These are phyloP conservation scores for Chironomus riparius DNA, from an alignment of 2,888 invertebrate genomes.

Conservation along the genomic window DNA sequence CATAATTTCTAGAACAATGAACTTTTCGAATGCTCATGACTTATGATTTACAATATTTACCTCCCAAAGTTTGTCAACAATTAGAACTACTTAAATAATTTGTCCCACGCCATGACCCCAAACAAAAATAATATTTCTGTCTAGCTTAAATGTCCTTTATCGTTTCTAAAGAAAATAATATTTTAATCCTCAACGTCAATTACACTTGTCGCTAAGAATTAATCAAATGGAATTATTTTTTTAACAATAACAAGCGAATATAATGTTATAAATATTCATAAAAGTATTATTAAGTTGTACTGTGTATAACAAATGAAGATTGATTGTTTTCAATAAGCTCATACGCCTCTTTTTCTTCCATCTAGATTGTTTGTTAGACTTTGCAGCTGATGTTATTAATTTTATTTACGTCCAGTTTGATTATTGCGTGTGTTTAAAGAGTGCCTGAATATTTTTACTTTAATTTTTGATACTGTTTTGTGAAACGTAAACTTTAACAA, in stretches of 20 bases:
- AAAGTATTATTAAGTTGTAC: neutral
- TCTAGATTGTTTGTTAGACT: neutral
- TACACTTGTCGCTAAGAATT: neutral
- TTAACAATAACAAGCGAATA: neutral
- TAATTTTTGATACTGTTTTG: neutral
- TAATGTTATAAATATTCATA: too few species aligned
- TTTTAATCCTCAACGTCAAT: neutral
- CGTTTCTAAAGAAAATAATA: too few species aligned
- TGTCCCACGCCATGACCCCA: too few species aligned
- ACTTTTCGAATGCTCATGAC: too few species aligned
- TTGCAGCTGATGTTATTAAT: too few species aligned
- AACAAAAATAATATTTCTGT: too few species aligned
- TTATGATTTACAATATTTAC: too few species aligned
- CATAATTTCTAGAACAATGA: too few species aligned
- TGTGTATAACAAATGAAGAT: neutral
- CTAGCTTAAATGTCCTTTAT: too few species aligned
- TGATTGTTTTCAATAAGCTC: slow-evolving; percentile 20
- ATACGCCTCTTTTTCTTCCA: neutral
- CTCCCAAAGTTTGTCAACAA: too few species aligned
- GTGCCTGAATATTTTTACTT: neutral
- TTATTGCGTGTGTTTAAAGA: neutral
- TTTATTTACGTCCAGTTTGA: neutral
- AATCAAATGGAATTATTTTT: neutral
- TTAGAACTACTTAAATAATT: too few species aligned
- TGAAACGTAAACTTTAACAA: too few species aligned